Evolutionary conservation across 2,113 vertebrate genomes (phyloP).

Genomic region (Heteronetta atricapilla): DNA sequence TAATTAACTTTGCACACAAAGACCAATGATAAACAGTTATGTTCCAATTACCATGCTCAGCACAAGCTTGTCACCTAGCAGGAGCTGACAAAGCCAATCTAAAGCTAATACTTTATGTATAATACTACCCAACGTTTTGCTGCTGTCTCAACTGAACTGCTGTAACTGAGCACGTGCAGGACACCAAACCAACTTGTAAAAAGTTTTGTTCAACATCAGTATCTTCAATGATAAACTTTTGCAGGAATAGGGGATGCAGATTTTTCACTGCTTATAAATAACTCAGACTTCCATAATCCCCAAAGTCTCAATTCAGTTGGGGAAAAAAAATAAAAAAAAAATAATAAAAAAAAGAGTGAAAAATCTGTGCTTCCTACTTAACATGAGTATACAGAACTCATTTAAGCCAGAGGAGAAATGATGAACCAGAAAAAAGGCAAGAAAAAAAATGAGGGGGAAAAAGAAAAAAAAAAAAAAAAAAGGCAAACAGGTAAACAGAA

Average conservation of each 20-base stretch:
- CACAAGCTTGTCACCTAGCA: too few relatives aligned
- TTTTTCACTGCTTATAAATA: background rate
- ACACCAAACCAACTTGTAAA: background rate
- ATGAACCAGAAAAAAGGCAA: background rate
- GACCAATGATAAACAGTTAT: too few relatives aligned
- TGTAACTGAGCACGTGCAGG: fast-evolving
- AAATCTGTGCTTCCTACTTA: background rate
- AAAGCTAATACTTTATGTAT: fast-evolving
- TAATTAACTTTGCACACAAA: too few relatives aligned
- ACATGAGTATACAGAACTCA: background rate
- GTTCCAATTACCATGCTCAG: background rate
- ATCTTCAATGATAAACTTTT: background rate
- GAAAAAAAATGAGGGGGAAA: fast-evolving
- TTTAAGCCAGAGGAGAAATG: background rate
- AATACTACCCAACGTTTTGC: fast-evolving
- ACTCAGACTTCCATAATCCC: background rate
- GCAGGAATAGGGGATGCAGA: too few relatives aligned
- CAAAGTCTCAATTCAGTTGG: background rate
- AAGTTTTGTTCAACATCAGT: fast-evolving
- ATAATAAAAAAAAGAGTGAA: background rate
- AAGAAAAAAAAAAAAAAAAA: background rate
- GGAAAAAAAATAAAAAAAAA: background rate
- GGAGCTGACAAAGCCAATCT: too few relatives aligned
- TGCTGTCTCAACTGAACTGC: background rate
- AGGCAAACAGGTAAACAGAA: background rate